These are phyloP conservation scores for Nemapogon koenigi DNA, from an alignment of 2,888 invertebrate genomes.

Conservation along the genomic window DNA sequence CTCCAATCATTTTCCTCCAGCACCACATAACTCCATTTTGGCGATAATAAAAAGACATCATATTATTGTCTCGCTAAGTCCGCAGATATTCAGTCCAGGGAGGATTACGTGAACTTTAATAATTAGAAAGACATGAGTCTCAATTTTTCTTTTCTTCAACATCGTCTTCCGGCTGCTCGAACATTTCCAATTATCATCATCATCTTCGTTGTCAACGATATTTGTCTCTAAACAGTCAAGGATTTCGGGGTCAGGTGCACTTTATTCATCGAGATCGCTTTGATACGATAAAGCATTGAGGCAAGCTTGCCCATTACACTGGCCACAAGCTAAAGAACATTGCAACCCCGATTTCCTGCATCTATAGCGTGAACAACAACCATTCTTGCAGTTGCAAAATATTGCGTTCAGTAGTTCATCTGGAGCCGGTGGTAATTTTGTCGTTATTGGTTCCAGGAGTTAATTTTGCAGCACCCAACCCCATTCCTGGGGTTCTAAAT, in stretches of 20 bases:
- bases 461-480: slow-evolving; percentile 16
- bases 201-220: slow-evolving; percentile 4
- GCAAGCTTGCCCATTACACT: slow-evolving; percentile 10
- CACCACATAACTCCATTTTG: no score
- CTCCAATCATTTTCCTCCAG: no score
- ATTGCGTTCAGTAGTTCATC: slow-evolving; percentile 9
- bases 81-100: no score
- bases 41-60: no score
- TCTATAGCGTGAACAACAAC: slow-evolving; percentile 11
- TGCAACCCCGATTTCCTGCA: slow-evolving; percentile 11
- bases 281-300: slow-evolving; percentile 8
- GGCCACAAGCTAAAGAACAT: slow-evolving; percentile 9
- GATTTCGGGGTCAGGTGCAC: slow-evolving; percentile 8
- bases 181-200: slow-evolving; percentile 6
- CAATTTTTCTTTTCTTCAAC: slow-evolving; percentile 8
- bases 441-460: slow-evolving; percentile 14
- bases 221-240: slow-evolving; percentile 5
- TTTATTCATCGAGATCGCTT: slow-evolving; percentile 6
- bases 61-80: no score
- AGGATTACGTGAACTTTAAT: no score
- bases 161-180: slow-evolving; percentile 7
- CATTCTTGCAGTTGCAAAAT: slow-evolving; percentile 12
- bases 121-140: no score
- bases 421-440: slow-evolving; percentile 4
- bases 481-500: slow-evolving; percentile 18